phyloP scores from a whole-genome alignment of 2,888 invertebrate genomes.

The Hydropsyche betteni region DNA sequence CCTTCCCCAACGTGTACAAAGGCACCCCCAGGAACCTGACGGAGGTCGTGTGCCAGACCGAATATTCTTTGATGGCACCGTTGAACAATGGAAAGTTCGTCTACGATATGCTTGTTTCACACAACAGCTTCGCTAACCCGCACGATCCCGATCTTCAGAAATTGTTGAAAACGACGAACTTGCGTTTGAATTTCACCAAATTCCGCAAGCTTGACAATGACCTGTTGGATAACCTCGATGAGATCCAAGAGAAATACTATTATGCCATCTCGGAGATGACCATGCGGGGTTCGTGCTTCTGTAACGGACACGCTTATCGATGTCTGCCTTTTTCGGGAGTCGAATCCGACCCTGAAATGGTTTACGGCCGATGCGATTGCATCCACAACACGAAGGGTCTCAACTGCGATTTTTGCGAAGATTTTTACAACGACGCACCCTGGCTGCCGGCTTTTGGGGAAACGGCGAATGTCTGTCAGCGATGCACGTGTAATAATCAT shows the following conservation, averaged over 20 bases:
- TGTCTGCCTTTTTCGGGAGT: slow-evolving; percentile 83
- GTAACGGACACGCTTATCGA: slow-evolving; percentile 97
- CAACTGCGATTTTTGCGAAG: slow-evolving; percentile 96
- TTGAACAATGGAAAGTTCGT: slow-evolving; percentile 97
- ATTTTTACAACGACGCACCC: slow-evolving; percentile 96
- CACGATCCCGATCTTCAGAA: slow-evolving; percentile 96
- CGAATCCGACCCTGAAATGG: slow-evolving; percentile 84
- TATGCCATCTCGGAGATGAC: slow-evolving; percentile 98
- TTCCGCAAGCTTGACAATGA: slow-evolving; percentile 98
- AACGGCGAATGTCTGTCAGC: slow-evolving; percentile 93
- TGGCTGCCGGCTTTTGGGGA: slow-evolving; percentile 98
- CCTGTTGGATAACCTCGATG: slow-evolving; percentile 82
- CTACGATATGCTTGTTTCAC: slow-evolving; percentile 92
- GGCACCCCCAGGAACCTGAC: slow-evolving; percentile 79
- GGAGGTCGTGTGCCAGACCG: slow-evolving; percentile 94
- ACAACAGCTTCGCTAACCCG: slow-evolving; percentile 88
- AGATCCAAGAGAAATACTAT: slow-evolving; percentile 98
- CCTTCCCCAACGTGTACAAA: slow-evolving; percentile 83
- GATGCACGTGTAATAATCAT: slow-evolving; percentile 95
- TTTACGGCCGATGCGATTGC: slow-evolving; percentile 96
- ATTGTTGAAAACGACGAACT: slow-evolving; percentile 95
- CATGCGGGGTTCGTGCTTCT: slow-evolving; percentile 97
- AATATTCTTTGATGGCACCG: slow-evolving; percentile 94
- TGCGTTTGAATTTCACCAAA: slow-evolving; percentile 94
- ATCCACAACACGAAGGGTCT: slow-evolving; percentile 96